A percentile compares a stretch with the other conserved stretches of the same genome.
phyloP scores from a whole-genome alignment of 1,140 invertebrate species.

The Neotoxoptera formosana region DNA sequence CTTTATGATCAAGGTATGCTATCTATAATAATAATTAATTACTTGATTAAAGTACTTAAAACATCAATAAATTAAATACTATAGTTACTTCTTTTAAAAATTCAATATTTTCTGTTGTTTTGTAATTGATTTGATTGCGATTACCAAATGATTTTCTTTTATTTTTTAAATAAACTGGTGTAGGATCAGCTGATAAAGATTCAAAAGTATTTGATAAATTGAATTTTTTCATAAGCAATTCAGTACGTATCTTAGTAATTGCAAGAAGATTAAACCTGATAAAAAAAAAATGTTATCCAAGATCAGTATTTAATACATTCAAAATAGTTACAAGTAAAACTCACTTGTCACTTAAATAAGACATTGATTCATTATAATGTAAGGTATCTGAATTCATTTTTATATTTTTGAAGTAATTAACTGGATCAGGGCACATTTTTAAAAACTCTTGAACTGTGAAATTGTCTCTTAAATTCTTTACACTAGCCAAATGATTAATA shows the following conservation, averaged over 20 bases:
- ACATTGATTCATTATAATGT: conserved; percentile 3
- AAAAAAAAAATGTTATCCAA: neutral
- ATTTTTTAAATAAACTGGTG: neutral
- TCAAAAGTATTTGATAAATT: conserved; percentile 3
- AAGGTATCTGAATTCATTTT: neutral
- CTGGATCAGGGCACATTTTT: neutral
- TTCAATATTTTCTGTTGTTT: conserved; percentile 24
- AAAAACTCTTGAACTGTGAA: conserved; percentile 17
- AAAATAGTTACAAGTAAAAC: neutral
- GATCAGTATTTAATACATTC: neutral
- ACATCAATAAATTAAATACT: neutral
- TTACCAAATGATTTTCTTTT: neutral
- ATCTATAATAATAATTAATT: conserved; percentile 22
- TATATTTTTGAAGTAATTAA: conserved; percentile 24
- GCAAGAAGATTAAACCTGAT: neutral
- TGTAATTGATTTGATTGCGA: neutral
- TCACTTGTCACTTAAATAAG: conserved; percentile 23
- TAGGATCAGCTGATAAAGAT: neutral
- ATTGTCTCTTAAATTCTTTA: neutral
- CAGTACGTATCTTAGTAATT: neutral
- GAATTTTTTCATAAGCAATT: neutral
- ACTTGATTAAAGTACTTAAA: neutral
- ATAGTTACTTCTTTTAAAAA: conserved; percentile 49
- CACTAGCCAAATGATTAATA: neutral
- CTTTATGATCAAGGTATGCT: conserved; percentile 21